Evolutionary conservation across 2,797 vertebrate genomes (phyloP).

Genomic region (Peromyscus attwateri): DNA sequence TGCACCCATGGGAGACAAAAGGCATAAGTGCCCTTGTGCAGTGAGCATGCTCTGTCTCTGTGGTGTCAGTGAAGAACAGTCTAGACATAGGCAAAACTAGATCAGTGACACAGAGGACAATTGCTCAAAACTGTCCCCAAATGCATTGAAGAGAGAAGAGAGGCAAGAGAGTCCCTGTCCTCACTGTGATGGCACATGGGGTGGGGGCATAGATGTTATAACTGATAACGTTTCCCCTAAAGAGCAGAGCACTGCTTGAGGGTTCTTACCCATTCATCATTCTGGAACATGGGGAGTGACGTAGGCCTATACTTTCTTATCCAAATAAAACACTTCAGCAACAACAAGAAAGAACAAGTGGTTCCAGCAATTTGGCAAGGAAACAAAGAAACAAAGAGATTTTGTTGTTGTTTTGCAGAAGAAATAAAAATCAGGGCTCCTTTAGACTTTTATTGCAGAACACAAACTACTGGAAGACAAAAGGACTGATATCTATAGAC

Average conservation of each 20-base stretch:
- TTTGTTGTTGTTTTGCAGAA: background rate
- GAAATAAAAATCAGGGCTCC: slow-evolving; percentile 43
- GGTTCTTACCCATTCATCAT: background rate
- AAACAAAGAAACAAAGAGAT: slow-evolving; percentile 20
- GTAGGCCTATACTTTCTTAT: background rate
- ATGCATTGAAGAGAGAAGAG: background rate
- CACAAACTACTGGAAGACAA: slow-evolving; percentile 12
- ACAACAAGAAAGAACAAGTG: slow-evolving; percentile 13
- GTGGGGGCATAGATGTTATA: background rate
- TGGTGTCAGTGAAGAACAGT: background rate
- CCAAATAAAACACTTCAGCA: slow-evolving; percentile 7
- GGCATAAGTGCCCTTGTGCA: background rate
- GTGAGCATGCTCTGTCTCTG: background rate
- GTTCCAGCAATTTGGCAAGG: slow-evolving; percentile 20
- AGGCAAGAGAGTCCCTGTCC: accelerated
- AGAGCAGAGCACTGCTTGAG: slow-evolving; percentile 1
- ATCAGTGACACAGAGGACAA: background rate
- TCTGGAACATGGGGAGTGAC: background rate
- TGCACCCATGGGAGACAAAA: background rate
- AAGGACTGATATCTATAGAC: background rate
- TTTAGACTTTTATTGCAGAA: slow-evolving; percentile 36
- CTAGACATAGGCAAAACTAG: background rate
- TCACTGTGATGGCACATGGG: too few relatives aligned
- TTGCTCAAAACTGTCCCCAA: background rate
- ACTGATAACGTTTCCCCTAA: background rate